These are phyloP conservation scores for Drosophila lutescens DNA, from an alignment of 2,888 invertebrate genomes.

Conservation along the genomic window DNA sequence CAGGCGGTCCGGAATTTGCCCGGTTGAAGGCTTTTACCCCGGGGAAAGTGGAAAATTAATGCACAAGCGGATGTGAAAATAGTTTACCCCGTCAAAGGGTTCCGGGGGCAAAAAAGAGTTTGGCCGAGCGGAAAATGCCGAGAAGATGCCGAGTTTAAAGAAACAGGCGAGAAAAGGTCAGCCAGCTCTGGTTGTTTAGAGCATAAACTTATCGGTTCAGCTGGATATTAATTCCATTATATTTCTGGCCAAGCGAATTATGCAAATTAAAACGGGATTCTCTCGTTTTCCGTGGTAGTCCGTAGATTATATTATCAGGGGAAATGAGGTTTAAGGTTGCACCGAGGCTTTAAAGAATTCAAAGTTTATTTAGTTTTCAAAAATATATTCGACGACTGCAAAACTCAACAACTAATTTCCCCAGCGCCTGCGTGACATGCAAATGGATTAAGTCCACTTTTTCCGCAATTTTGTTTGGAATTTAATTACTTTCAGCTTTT, in stretches of 20 bases:
- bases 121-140: constrained; percentile 12
- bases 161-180: constrained; percentile 14
- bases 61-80: constrained; percentile 21
- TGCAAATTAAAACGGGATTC: constrained; percentile 26
- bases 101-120: constrained; percentile 2
- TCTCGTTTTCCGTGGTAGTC: not conserved
- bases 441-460: constrained; percentile 4
- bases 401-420: not conserved
- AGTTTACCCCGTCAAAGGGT: constrained; percentile 13
- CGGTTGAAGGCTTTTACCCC: not conserved
- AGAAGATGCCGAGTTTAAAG: constrained; percentile 15
- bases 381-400: not conserved
- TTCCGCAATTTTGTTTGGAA: constrained; percentile 7
- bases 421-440: constrained; percentile 2
- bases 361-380: not conserved
- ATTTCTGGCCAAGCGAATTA: constrained; percentile 1
- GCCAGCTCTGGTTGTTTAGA: not conserved
- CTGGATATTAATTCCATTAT: constrained; percentile 17
- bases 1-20: constrained; percentile 21
- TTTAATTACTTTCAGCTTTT: constrained; percentile 16
- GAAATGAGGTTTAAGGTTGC: not conserved
- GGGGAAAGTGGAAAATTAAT: constrained; percentile 14
- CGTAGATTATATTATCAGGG: not conserved
- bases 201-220: constrained; percentile 19
- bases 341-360: not conserved